Evolutionary conservation across 1,140 invertebrate species (phyloP), one percentile per base, ranked within the genome.

Genomic region (Heterodera carotae): DNA sequence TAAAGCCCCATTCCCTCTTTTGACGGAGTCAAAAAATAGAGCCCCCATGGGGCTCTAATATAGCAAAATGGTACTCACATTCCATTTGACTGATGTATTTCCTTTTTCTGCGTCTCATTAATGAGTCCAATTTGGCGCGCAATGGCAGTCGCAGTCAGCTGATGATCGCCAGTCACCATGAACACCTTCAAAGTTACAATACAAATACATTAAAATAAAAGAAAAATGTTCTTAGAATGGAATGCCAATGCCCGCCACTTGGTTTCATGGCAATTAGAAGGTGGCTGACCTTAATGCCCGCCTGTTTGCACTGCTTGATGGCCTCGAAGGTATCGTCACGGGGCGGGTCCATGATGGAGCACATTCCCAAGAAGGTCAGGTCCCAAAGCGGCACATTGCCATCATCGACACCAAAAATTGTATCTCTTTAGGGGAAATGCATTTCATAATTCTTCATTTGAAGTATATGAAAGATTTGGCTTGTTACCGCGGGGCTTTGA

Each of bases 141-240:
- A 59, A 86, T 86, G 7, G 85, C 85, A 33, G 75, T 78, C 1
- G 85, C 85, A 18, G 85, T 86, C 18, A 81, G 53, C 33, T 84
- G 81, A 76, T 86, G 85, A 75, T 86, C 85, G 59, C 85, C 85
- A 34, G 85, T 86, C 12, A 86, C 85, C 84, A 86, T 86, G 69
- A 85, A 86, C 6, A 86, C 84, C 60, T 43, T 67, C 29, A 71
- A 43, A 33, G 62, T n/a, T n/a, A n/a, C n/a, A n/a, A n/a, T n/a
- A n/a, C n/a, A n/a, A n/a, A n/a, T n/a, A n/a, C n/a, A n/a, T n/a
- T n/a, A n/a, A n/a, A n/a, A n/a, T n/a, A n/a, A n/a, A n/a, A 4
- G 27, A 60, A 25, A 10, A 73, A 70, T 69, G 27, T 31, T 69
- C 33, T 29, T 27, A 25, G 27, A 34, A 33, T 31, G 27, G 15